phyloP scores from a whole-genome alignment of 2,888 invertebrate genomes.

The Hypercompe scribonia region DNA sequence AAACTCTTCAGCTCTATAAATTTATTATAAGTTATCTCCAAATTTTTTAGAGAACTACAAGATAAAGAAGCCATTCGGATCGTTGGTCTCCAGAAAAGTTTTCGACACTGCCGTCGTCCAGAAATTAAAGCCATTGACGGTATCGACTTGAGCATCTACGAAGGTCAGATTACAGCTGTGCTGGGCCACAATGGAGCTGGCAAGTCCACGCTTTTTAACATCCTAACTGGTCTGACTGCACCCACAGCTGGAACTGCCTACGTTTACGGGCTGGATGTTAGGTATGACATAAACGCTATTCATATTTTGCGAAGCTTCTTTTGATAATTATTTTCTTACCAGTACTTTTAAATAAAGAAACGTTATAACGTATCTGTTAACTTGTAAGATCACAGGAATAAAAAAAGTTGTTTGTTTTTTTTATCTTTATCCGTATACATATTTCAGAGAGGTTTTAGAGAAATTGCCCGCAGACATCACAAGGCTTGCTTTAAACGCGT shows the following conservation, averaged over 20 bases:
- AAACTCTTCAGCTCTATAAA: no score
- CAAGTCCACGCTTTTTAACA: conserved; percentile 94
- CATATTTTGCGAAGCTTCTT: no score
- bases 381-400: no score
- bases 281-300: conserved; percentile 68
- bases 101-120: conserved; percentile 89
- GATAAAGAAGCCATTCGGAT: conserved; percentile 92
- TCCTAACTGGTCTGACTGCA: conserved; percentile 92
- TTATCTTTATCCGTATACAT: not conserved
- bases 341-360: no score
- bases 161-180: conserved; percentile 94
- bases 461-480: not conserved
- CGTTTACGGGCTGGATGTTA: conserved; percentile 91
- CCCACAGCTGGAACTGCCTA: conserved; percentile 91
- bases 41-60: conserved; percentile 86
- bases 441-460: no score
- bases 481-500: no score
- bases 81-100: conserved; percentile 90
- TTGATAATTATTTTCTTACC: no score
- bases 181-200: conserved; percentile 96
- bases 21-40: not conserved
- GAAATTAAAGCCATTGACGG: conserved; percentile 92
- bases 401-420: no score
- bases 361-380: no score
- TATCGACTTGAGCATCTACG: conserved; percentile 93